Evolutionary conservation across 2,888 invertebrate species (phyloP), one percentile per base, ranked within the genome.

Genomic region (Tenthredo amoena): DNA sequence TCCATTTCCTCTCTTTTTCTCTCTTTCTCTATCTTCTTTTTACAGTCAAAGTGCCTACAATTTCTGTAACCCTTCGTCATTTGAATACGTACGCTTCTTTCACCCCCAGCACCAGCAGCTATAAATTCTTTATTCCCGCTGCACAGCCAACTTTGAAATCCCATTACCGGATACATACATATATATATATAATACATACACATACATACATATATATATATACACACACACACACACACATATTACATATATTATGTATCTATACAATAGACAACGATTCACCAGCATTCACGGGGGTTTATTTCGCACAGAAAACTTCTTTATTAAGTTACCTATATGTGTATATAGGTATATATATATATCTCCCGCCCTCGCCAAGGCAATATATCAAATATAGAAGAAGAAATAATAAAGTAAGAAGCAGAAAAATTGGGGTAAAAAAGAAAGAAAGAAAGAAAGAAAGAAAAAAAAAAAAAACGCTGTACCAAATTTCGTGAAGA

Each of bases 31-130:
- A 26, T 15, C 47, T 50, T 40, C 34, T 81, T 81, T 79, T 40
- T 40, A 21, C 62, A 58, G 62, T 62, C 81, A 81, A 40, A 81
- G 81, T 81, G 81, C 37, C 58, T 37, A 81, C 34, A 81, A 62
- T 62, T 58, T 62, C 62, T 62, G 62, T 62, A 81, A 81, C 81
- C 81, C 81, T 81, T 81, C 37, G 62, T 81, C 81, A 58, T 58
- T 58, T 40, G 81, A 58, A 81, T 81, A 81, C 81, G 21, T 62
- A 81, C 81, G 58, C 62, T 40, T 50, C 62, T 58, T 62, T 81
- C 37, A 37, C n/a, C 40, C 62, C 79, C 58, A 40, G 62, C 40
- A 40, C 40, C 40, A 62, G 58, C 37, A 62, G 81, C 81, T 81
- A 62, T 62, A 81, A 58, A 62, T 81, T 81, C 58, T 81, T 81